phyloP scores from a whole-genome alignment of 2,888 invertebrate species.

The Toxonevra muliebris region DNA sequence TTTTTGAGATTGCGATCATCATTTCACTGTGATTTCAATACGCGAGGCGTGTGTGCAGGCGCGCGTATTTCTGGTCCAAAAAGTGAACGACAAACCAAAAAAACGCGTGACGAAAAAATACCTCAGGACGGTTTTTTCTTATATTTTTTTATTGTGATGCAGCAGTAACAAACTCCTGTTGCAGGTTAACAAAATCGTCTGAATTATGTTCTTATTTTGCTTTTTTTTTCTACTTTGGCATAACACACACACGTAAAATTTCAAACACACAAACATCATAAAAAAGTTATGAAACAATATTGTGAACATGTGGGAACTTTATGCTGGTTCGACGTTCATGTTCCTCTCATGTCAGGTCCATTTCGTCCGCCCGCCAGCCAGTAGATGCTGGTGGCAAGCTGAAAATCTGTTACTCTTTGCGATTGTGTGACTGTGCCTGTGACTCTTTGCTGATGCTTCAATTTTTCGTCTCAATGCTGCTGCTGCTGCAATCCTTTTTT shows the following conservation, averaged over 20 bases:
- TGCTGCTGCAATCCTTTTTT: conserved; percentile 24
- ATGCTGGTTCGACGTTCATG: conserved; percentile 8
- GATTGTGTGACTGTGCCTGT: conserved; percentile 36
- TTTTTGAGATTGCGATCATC: conserved; percentile 56
- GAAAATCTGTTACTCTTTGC: conserved; percentile 13
- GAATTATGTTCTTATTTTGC: neutral
- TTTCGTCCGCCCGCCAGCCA: too few relatives aligned
- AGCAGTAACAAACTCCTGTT: conserved; percentile 22
- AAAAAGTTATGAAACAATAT: conserved; percentile 7
- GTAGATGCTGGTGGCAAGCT: conserved; percentile 45
- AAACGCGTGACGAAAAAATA: conserved; percentile 60
- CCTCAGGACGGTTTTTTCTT: conserved; percentile 46
- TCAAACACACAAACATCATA: neutral
- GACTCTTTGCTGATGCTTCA: conserved; percentile 29
- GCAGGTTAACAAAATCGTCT: conserved; percentile 33
- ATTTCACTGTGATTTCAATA: conserved; percentile 48
- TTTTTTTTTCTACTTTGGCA: neutral
- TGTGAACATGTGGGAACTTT: conserved; percentile 55
- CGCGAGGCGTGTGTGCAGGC: conserved; percentile 54
- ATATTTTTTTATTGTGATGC: conserved; percentile 5
- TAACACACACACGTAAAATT: neutral
- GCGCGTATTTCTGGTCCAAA: conserved; percentile 32
- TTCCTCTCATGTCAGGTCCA: neutral
- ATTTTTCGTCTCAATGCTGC: conserved; percentile 36
- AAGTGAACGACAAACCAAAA: neutral